Conservation (phyloP, 2,888 invertebrate genomes). For the Cheilosia variabilis region DNA sequence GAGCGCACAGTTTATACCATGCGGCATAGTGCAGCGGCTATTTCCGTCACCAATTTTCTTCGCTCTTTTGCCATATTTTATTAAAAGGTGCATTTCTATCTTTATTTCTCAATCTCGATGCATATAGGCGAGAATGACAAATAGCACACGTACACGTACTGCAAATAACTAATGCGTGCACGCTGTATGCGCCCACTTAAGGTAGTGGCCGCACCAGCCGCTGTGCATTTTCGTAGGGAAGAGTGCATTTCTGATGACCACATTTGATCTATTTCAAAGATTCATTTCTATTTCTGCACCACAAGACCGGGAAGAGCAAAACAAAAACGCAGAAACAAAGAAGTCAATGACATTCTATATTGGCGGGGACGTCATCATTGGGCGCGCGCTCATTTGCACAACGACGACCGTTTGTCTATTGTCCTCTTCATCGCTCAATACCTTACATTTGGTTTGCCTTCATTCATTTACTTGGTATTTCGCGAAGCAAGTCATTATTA, state of each 20-base stretch:
- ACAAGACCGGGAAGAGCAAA: background rate
- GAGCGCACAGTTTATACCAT: slow-evolving; percentile 43
- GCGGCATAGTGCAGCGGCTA: slow-evolving; percentile 52
- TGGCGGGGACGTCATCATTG: slow-evolving; percentile 45
- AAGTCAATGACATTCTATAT: slow-evolving; percentile 60
- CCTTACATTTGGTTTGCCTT: slow-evolving; percentile 11
- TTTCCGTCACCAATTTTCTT: slow-evolving; percentile 72
- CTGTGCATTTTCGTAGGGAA: background rate
- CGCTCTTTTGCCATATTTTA: slow-evolving; percentile 63
- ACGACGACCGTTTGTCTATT: slow-evolving; percentile 52
- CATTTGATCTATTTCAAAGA: slow-evolving; percentile 24
- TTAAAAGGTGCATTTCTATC: slow-evolving; percentile 34
- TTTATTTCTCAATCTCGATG: slow-evolving; percentile 19
- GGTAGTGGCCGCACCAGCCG: slow-evolving; percentile 49
- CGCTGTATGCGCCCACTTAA: slow-evolving; percentile 60
- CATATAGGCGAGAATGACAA: slow-evolving; percentile 45
- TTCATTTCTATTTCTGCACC: slow-evolving; percentile 31
- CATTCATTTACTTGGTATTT: slow-evolving; percentile 18
- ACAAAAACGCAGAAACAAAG: background rate
- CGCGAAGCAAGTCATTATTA: background rate
- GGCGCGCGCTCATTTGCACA: slow-evolving; percentile 26
- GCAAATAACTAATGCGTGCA: slow-evolving; percentile 57
- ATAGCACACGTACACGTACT: slow-evolving; percentile 43
- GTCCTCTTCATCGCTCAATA: slow-evolving; percentile 40
- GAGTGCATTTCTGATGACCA: slow-evolving; percentile 24